A percentile compares a stretch with the other conserved stretches of the same genome.
Evolutionary conservation across 2,113 vertebrate species (phyloP).

Genomic region (Epinephelus cyanopodus): DNA sequence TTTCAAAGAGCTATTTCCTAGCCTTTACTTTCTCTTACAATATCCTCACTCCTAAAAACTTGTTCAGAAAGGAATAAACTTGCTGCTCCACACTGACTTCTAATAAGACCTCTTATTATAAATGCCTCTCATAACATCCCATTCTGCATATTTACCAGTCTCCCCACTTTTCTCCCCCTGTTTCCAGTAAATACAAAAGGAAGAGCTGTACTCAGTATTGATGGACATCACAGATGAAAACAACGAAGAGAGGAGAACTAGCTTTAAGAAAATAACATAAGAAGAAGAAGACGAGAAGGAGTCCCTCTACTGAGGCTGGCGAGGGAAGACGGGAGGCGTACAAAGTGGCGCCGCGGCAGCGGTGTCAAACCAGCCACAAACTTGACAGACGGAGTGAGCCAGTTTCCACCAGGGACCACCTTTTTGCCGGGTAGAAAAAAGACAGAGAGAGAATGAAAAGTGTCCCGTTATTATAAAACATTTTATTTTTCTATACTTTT

Average conservation of each 20-base stretch:
- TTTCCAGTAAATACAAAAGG: slow-evolving; percentile 85
- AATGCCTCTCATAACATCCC: slow-evolving; percentile 45
- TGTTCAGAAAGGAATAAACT: slow-evolving; percentile 24
- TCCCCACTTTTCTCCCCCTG: slow-evolving; percentile 71
- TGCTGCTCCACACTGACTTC: slow-evolving; percentile 27
- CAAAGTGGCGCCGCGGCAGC: slow-evolving; percentile 68
- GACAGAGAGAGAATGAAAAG: slow-evolving; percentile 73
- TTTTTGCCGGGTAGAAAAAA: slow-evolving; percentile 73
- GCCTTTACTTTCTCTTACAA: slow-evolving; percentile 16
- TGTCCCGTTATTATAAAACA: slow-evolving; percentile 83
- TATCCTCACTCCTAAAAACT: slow-evolving; percentile 5
- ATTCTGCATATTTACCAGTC: slow-evolving; percentile 68
- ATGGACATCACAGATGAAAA: slow-evolving; percentile 82
- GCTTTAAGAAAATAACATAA: slow-evolving; percentile 82
- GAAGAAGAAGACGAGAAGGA: slow-evolving; percentile 75
- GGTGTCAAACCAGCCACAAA: slow-evolving; percentile 77
- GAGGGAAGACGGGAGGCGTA: slow-evolving; percentile 75
- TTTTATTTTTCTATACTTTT: slow-evolving; percentile 89
- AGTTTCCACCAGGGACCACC: slow-evolving; percentile 78
- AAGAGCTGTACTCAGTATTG: slow-evolving; percentile 80
- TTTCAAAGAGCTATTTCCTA: slow-evolving; percentile 14
- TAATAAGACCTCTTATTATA: slow-evolving; percentile 50
- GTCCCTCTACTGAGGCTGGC: slow-evolving; percentile 80
- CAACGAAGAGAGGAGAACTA: slow-evolving; percentile 80
- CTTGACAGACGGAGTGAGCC: slow-evolving; percentile 77